phyloP scores from a whole-genome alignment of 1,140 invertebrate genomes.

The Anastrepha ludens region DNA sequence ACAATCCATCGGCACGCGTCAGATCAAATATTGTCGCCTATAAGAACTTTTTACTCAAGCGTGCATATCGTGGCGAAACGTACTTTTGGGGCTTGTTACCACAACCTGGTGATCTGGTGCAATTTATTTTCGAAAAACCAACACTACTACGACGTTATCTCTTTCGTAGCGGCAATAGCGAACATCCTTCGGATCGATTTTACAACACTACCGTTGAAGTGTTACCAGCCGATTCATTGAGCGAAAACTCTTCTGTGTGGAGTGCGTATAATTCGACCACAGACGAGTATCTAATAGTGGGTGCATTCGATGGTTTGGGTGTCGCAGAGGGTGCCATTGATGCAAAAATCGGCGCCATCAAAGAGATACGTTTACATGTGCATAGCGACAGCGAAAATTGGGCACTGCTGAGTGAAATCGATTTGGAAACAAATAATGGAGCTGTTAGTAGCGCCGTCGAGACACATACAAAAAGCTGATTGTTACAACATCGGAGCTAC shows the following conservation, averaged over 20 bases:
- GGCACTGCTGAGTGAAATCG: conserved; percentile 90
- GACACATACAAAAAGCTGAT: conserved; percentile 65
- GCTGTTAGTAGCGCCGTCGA: conserved; percentile 63
- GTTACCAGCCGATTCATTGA: conserved; percentile 77
- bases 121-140: conserved; percentile 88
- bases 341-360: conserved; percentile 81
- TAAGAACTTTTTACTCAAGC: conserved; percentile 86
- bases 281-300: conserved; percentile 84
- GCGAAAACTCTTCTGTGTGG: conserved; percentile 70
- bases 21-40: conserved; percentile 88
- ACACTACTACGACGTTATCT: conserved; percentile 85
- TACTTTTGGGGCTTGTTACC: conserved; percentile 96
- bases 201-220: conserved; percentile 93
- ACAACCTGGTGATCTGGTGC: conserved; percentile 86
- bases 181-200: conserved; percentile 93
- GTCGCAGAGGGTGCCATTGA: conserved; percentile 84
- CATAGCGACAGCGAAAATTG: conserved; percentile 90
- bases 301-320: conserved; percentile 86
- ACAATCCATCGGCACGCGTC: conserved; percentile 85
- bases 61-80: conserved; percentile 90
- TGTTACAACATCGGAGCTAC: conserved; percentile 62
- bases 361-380: conserved; percentile 83
- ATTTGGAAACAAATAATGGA: conserved; percentile 76
- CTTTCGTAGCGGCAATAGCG: conserved; percentile 93
- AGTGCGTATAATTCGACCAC: conserved; percentile 79